Evolutionary conservation across 2,113 vertebrate genomes (phyloP).

Genomic region (Dipodomys merriami): DNA sequence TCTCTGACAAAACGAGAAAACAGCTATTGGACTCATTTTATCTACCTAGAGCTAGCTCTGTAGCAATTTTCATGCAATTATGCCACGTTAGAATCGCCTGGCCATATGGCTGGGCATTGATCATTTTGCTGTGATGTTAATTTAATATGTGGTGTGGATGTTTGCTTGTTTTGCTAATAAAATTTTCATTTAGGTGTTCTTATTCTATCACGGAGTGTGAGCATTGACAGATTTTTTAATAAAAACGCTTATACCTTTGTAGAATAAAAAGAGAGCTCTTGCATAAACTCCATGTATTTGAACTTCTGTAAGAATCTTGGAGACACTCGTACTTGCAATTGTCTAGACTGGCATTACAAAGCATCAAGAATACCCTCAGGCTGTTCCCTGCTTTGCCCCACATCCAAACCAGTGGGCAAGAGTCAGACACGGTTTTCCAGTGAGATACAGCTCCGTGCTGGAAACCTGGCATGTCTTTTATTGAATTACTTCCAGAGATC

Average conservation of each 20-base stretch:
- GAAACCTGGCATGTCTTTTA: not conserved
- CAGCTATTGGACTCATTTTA: slow-evolving; percentile 23
- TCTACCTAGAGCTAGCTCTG: not conserved
- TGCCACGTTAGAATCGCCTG: not conserved
- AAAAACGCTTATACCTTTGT: not conserved
- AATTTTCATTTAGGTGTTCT: slow-evolving; percentile 33
- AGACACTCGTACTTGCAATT: not conserved
- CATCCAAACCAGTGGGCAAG: not conserved
- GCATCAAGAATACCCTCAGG: not conserved
- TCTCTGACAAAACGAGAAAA: slow-evolving; percentile 23
- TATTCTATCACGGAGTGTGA: slow-evolving; percentile 22
- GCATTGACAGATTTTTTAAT: not conserved
- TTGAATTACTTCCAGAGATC: not conserved
- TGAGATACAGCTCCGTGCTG: not conserved
- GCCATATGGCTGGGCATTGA: slow-evolving; percentile 56
- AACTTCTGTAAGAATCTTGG: not conserved
- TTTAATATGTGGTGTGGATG: slow-evolving; percentile 31
- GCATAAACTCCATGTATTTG: not conserved
- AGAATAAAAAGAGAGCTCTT: not conserved
- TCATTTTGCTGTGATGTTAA: slow-evolving; percentile 42
- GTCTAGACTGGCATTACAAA: not conserved
- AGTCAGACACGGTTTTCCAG: not conserved
- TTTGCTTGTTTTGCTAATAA: slow-evolving; percentile 52
- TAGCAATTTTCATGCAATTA: slow-evolving; percentile 42
- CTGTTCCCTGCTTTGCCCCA: not conserved